A percentile compares a stretch with the other conserved stretches of the same genome.
Evolutionary conservation across 2,113 vertebrate genomes (phyloP).

Genomic region (Synchiropus splendidus): DNA sequence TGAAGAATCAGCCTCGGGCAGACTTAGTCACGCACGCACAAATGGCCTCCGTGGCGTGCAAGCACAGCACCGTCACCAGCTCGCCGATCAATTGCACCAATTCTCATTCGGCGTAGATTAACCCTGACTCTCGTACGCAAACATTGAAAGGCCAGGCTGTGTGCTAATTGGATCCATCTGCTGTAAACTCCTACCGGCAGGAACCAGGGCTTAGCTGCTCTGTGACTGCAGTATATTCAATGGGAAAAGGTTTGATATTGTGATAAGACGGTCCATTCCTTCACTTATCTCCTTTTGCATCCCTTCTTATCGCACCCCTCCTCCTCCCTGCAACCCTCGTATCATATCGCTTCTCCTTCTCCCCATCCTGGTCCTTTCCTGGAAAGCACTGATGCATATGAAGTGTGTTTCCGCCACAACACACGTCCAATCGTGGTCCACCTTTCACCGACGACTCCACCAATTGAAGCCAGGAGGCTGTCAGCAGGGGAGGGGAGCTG

Average conservation of each 20-base stretch:
- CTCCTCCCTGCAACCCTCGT: slow-evolving; percentile 10
- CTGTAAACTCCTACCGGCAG: no score
- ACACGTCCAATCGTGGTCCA: slow-evolving; percentile 29
- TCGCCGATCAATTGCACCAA: no score
- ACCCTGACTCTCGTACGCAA: neutral
- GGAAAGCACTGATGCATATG: slow-evolving; percentile 48
- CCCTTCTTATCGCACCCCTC: slow-evolving; percentile 3
- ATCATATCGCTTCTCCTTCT: slow-evolving; percentile 30
- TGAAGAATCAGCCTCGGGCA: slow-evolving; percentile 1
- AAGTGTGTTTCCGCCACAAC: slow-evolving; percentile 36
- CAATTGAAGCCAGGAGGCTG: slow-evolving; percentile 22
- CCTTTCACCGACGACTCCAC: slow-evolving; percentile 26
- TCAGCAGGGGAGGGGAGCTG: slow-evolving; percentile 19
- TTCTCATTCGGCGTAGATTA: no score
- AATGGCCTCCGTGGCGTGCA: no score
- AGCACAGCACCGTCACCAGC: no score
- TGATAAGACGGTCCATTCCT: no score
- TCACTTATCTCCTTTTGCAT: neutral
- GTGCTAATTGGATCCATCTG: slow-evolving; percentile 38
- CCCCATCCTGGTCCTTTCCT: slow-evolving; percentile 30
- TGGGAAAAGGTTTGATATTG: no score
- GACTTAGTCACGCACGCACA: neutral
- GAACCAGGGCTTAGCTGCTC: no score
- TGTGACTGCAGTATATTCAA: no score
- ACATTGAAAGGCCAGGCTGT: slow-evolving; percentile 10